phyloP scores from a whole-genome alignment of 2,888 invertebrate species.

The Pyrochroa serraticornis region DNA sequence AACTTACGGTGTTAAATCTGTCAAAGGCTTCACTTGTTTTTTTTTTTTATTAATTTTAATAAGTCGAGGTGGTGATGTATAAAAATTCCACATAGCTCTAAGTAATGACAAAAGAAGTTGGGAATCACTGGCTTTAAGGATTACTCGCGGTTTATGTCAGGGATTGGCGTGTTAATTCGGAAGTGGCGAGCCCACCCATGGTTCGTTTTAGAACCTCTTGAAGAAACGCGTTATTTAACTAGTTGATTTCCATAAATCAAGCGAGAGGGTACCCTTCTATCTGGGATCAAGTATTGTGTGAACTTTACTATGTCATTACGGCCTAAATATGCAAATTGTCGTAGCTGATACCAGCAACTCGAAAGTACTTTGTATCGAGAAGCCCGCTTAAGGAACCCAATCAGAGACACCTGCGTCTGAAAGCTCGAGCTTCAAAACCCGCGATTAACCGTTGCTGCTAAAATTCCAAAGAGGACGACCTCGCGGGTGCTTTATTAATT shows the following conservation, averaged over 20 bases:
- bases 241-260: conserved; percentile 42
- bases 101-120: too few species aligned
- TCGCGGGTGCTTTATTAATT: conserved; percentile 42
- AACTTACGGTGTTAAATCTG: too few species aligned
- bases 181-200: too few species aligned
- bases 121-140: too few species aligned
- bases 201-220: too few species aligned
- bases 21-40: too few species aligned
- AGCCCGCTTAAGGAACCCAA: conserved; percentile 42
- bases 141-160: too few species aligned
- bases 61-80: too few species aligned
- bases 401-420: conserved; percentile 48
- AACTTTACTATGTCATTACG: conserved; percentile 42
- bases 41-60: too few species aligned
- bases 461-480: conserved; percentile 37
- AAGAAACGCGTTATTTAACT: conserved; percentile 16
- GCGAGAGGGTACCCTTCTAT: conserved; percentile 37
- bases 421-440: conserved; percentile 34
- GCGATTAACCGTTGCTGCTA: conserved; percentile 36
- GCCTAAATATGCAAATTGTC: conserved; percentile 46
- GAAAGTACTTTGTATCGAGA: conserved; percentile 41
- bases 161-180: too few species aligned
- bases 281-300: conserved; percentile 43
- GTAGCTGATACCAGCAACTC: conserved; percentile 39
- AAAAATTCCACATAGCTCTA: too few species aligned